Evolutionary conservation across 2,113 vertebrate genomes (phyloP).

Genomic region (Micromys minutus): DNA sequence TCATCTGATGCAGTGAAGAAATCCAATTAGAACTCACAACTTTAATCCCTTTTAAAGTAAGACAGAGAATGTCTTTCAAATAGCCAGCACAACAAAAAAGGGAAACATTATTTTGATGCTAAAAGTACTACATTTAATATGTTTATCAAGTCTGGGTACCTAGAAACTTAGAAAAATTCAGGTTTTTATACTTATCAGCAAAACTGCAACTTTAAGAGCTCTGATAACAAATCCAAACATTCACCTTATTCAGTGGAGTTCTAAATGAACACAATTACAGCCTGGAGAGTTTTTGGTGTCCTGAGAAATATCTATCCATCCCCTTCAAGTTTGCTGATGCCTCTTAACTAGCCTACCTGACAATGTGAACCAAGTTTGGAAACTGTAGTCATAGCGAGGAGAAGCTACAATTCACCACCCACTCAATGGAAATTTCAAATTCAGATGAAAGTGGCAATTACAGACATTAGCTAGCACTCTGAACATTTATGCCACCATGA

Average conservation of each 20-base stretch:
- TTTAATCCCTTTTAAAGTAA: conserved; percentile 19
- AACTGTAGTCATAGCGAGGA: background rate
- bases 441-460: background rate
- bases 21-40: background rate
- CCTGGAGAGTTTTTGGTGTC: background rate
- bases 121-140: background rate
- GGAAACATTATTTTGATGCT: background rate
- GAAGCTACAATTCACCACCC: background rate
- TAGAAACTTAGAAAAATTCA: background rate
- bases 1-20: conserved; percentile 14
- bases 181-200: background rate
- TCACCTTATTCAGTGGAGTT: background rate
- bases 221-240: background rate
- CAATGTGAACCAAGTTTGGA: background rate
- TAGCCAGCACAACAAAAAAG: background rate
- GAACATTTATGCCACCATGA: background rate
- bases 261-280: background rate
- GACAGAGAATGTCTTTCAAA: background rate
- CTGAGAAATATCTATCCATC: background rate
- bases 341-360: background rate
- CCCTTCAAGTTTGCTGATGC: background rate
- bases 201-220: background rate
- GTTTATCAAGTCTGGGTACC: background rate
- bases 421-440: conserved; percentile 22
- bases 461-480: background rate